phyloP scores from a whole-genome alignment of 2,113 vertebrate species.

The Elachura formosa region DNA sequence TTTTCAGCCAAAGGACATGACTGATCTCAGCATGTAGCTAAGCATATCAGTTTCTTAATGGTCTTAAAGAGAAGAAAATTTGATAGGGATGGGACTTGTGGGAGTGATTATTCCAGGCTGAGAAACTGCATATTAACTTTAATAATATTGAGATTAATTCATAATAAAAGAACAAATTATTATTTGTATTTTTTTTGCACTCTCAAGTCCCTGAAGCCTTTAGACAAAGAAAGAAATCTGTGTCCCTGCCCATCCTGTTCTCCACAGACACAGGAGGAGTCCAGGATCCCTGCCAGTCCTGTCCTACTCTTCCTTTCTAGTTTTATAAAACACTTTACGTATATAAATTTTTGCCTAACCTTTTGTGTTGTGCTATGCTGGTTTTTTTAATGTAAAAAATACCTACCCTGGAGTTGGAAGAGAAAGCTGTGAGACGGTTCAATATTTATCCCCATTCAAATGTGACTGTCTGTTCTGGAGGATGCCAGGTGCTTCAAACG shows the following conservation, averaged over 20 bases:
- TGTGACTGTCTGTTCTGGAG: slow-evolving; percentile 2
- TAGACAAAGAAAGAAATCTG: slow-evolving; percentile 4
- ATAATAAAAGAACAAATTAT: background rate
- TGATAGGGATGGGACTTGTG: background rate
- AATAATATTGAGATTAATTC: background rate
- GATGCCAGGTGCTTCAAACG: slow-evolving; percentile 30
- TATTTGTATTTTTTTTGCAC: background rate
- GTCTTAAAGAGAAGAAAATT: background rate
- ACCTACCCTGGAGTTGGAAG: background rate
- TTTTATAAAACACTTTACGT: background rate
- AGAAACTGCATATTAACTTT: background rate
- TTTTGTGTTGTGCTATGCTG: background rate
- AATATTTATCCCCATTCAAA: slow-evolving; percentile 28
- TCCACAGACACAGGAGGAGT: background rate
- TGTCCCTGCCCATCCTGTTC: background rate
- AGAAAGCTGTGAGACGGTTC: background rate
- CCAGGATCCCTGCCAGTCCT: background rate
- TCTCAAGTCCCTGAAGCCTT: background rate
- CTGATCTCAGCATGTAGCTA: background rate
- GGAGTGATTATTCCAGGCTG: background rate
- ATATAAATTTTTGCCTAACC: background rate
- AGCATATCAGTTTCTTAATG: background rate
- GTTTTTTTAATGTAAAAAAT: background rate
- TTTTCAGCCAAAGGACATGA: background rate
- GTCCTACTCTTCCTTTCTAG: background rate